A percentile compares a stretch with the other conserved stretches of the same genome.
phyloP scores from a whole-genome alignment of 2,113 vertebrate genomes.

The Blennius ocellaris region DNA sequence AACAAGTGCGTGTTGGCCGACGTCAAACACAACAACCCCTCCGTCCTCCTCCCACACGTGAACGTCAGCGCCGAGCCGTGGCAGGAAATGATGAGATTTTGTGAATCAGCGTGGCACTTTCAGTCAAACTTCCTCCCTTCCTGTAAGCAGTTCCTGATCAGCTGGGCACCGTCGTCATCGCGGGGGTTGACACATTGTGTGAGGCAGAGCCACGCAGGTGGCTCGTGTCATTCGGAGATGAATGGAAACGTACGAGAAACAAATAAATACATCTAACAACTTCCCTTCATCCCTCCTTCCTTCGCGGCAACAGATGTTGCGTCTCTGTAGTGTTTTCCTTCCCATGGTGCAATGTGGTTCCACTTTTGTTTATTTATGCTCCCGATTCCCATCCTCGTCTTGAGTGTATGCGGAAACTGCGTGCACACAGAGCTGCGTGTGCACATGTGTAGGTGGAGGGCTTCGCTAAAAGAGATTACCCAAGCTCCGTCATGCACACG shows the following conservation, averaged over 20 bases:
- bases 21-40: conserved; percentile 26
- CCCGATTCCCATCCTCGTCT: conserved; percentile 42
- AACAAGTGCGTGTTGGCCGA: conserved; percentile 53
- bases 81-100: conserved; percentile 61
- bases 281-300: conserved; percentile 46
- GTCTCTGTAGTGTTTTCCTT: conserved; percentile 29
- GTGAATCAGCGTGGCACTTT: conserved; percentile 71
- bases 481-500: conserved; percentile 55
- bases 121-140: conserved; percentile 56
- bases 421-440: conserved; percentile 12
- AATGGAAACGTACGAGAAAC: conserved; percentile 65
- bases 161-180: conserved; percentile 40
- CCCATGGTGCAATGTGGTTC: conserved; percentile 68
- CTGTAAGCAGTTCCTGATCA: conserved; percentile 63
- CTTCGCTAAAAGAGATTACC: conserved; percentile 61
- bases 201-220: conserved; percentile 46
- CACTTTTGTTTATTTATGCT: conserved; percentile 74
- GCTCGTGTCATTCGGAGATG: conserved; percentile 55
- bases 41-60: conserved; percentile 10
- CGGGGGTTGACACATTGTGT: conserved; percentile 63
- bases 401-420: conserved; percentile 68
- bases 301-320: conserved; percentile 69
- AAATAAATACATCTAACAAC: conserved; percentile 68
- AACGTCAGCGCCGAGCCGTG: conserved; percentile 38
- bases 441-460: conserved; percentile 32